Evolutionary conservation across 2,888 invertebrate species (phyloP), one percentile per base, ranked within the genome.

Genomic region (Prostheceraeus crozeri): DNA sequence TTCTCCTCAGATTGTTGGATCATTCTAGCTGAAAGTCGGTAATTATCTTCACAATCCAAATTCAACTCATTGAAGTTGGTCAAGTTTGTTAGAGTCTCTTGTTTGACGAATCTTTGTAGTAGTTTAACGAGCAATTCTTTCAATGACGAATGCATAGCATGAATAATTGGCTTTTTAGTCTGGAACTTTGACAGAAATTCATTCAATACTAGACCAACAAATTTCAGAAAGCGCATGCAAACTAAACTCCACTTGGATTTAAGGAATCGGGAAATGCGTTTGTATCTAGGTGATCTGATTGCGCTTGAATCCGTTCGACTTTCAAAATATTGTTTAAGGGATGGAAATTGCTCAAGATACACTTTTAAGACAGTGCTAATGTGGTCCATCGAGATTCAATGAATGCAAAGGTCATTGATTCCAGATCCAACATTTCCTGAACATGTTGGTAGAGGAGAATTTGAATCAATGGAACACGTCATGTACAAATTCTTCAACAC

Each of bases 11-110:
- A n/a, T n/a, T n/a, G n/a, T n/a, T n/a, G n/a, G n/a, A n/a, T n/a
- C n/a, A n/a, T n/a, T n/a, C n/a, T n/a, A n/a, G n/a, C n/a, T n/a
- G n/a, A n/a, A n/a, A n/a, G n/a, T n/a, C n/a, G n/a, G n/a, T n/a
- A n/a, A n/a, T n/a, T n/a, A 21, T 40, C 19, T 40, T 40, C 40
- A 40, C 40, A n/a, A 40, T 40, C 40, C 19, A 40, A 40, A 40
- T 21, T 40, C 40, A 40, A 21, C 16, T 40, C 40, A 40, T 14
- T 16, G 40, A 40, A 21, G 19, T 40, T 40, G 40, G n/a, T n/a
- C n/a, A n/a, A n/a, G n/a, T n/a, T n/a, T n/a, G n/a, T n/a, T n/a
- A n/a, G n/a, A n/a, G n/a, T n/a, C n/a, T 40, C 40, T 40, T 40
- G 40, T 21, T 40, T 40, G 16, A 40, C 40, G 19, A 40, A 40